Evolutionary conservation across 2,888 invertebrate species (phyloP), one percentile per base, ranked within the genome.

Genomic region (Drosophila mulleri): DNA sequence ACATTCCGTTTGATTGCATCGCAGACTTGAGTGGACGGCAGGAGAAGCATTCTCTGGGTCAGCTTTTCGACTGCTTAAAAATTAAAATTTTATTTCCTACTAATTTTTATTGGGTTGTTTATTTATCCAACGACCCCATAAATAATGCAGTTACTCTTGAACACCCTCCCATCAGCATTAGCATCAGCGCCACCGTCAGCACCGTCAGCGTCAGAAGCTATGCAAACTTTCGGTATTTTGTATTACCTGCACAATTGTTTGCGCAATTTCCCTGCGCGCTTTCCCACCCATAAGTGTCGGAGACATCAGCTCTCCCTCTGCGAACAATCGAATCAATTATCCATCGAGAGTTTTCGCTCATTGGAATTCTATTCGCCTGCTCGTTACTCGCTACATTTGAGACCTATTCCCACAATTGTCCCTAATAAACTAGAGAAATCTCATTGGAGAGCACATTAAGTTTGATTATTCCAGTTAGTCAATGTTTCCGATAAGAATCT

Each of bases 1-100:
- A 67, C 78, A 82, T 88, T 75, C 70, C 81, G 66, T 85, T 83
- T 83, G 83, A 85, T 85, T 80, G 71, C 56, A 52, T 48, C 39
- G 42, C 9, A 29, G 39, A 56, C 62, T 52, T 54, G 39, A 53
- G 67, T 39, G 48, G 64, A 16, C 32, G 18, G 23, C 12, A n/a
- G 29, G 23, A 14, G 11, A 54, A 67, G 37, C 58, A 41, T 50
- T 50, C 26, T 41, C 37, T 57, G 65, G 61, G 54, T 65, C 62
- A 59, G 52, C 52, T 50, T 53, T 57, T 29, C 9, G 57, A 42
- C 71, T 75, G 71, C 58, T 78, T 75, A 67, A 67, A 77, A 61
- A 75, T 78, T 78, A 71, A 71, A 67, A 67, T 79, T 75, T 65
- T 80, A 75, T 80, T 78, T 78, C 63, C 67, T 41, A 71, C 80